Conservation (phyloP, 64 coral and sea anemone species). For the Dendrophyllia cribrosa region DNA sequence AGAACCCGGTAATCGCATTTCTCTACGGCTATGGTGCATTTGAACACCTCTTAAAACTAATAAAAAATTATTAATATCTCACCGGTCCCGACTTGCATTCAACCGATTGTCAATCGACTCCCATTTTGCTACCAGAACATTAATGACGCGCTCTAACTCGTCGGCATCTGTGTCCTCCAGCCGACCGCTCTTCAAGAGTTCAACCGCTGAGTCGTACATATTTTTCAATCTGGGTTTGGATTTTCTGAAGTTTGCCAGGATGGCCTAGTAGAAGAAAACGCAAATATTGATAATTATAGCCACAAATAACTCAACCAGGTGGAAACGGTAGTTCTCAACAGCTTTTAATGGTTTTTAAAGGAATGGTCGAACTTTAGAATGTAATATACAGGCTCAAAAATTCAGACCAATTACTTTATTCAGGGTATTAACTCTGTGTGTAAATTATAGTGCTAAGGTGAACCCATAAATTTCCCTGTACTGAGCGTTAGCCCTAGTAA, state of each 20-base stretch:
- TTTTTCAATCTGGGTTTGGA: slow-evolving; percentile 16
- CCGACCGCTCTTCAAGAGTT: slow-evolving; percentile 24
- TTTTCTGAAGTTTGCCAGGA: slow-evolving; percentile 38
- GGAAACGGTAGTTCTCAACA: no score
- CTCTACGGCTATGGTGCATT: no score
- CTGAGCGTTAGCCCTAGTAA: no score
- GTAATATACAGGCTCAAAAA: no score
- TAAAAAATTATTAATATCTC: neutral
- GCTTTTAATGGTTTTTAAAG: no score
- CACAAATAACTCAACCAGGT: neutral
- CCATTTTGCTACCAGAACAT: slow-evolving; percentile 44
- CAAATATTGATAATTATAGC: neutral
- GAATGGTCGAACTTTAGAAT: no score
- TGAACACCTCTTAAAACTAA: no score
- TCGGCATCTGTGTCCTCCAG: slow-evolving; percentile 1
- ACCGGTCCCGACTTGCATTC: slow-evolving; percentile 42
- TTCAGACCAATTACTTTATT: no score
- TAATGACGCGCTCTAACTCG: slow-evolving; percentile 30
- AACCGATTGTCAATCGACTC: slow-evolving; percentile 47
- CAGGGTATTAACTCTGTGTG: no score
- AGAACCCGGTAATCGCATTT: no score
- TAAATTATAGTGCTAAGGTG: no score
- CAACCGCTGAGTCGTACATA: slow-evolving; percentile 17
- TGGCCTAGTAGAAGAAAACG: neutral
- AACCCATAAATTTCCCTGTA: no score